Base-by-base conservation (phyloP, 2,888 invertebrate genomes). In the Epinotia ramella region DNA sequence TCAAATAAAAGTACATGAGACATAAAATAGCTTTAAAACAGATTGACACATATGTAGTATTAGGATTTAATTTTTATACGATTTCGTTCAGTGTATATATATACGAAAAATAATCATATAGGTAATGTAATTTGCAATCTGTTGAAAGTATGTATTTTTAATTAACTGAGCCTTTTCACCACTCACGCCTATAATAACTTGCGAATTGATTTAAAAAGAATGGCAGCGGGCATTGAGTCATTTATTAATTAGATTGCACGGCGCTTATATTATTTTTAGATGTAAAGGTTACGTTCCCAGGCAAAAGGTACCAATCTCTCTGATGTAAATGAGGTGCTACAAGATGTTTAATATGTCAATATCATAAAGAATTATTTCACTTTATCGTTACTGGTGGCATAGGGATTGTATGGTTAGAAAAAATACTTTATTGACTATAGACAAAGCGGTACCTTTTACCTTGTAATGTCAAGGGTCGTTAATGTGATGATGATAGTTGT, bases 1-100 rank as follows among this genome's bases (percentile, higher is more conserved):
- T 66, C 28, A n/a, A 74, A 59, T 46, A 44, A 66, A 71, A 71
- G 75, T 75, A 71, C 75, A 75, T 59, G 56, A 67, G 65, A 75
- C 59, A 70, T 70, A 69, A 70, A 62, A 63, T 76, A 76, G 76
- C 76, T 76, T 72, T 76, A 76, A 76, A 62, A 63, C 20, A 56
- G 18, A 76, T 66, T 59, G 60, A 60, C 44, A 53, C 49, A 62
- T 71, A 67, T 64, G 64, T 68, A 69, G 20, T 64, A 71, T 66
- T 71, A 66, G 53, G 28, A 70, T 28, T 60, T 73, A 66, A 69
- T 68, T 65, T 77, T 73, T 56, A 62, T 65, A 66, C 53, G 9
- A 20, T 66, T 77, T 53, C 49, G 64, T 69, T 59, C 40, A 49
- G 12, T 59, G 56, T 44, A 44, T 18, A 33, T 11, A 53, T 56